Evolutionary conservation across 23 tunicate species (phyloP).

Genomic region (Trididemnum nubilum): DNA sequence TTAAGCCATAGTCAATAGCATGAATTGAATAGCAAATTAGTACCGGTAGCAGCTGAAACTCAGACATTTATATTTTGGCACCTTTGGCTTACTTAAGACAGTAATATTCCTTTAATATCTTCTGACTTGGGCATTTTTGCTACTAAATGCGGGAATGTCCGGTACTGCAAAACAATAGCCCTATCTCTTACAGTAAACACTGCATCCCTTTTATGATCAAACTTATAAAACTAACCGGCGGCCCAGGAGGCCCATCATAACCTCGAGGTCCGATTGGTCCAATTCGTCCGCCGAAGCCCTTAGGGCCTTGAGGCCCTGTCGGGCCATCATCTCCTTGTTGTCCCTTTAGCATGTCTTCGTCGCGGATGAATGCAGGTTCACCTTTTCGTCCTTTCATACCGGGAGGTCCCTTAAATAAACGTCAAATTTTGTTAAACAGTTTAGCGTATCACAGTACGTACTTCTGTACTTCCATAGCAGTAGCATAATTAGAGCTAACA

Average conservation of each 20-base stretch:
- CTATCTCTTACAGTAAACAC: no score
- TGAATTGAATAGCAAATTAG: no score
- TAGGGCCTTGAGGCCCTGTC: conserved; percentile 65
- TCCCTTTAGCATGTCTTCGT: conserved; percentile 63
- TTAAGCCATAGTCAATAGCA: no score
- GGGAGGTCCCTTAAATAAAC: conserved; percentile 44
- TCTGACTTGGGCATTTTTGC: no score
- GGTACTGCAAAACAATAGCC: no score
- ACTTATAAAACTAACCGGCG: conserved; percentile 78
- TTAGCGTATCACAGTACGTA: background rate
- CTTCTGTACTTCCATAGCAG: background rate
- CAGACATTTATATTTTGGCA: no score
- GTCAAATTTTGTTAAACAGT: no score
- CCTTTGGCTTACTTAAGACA: no score
- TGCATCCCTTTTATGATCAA: no score
- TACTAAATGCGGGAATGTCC: no score
- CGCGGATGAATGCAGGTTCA: conserved; percentile 65
- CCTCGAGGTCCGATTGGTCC: conserved; percentile 90
- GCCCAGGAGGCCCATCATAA: conserved; percentile 76
- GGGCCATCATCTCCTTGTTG: conserved; percentile 76
- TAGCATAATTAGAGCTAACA: background rate
- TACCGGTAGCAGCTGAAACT: no score
- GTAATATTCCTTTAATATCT: no score
- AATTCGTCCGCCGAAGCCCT: conserved; percentile 42
- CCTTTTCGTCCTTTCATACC: conserved; percentile 78